These are phyloP conservation scores for Drosophila kuntzei DNA, from an alignment of 2,888 invertebrate species.

Conservation along the genomic window DNA sequence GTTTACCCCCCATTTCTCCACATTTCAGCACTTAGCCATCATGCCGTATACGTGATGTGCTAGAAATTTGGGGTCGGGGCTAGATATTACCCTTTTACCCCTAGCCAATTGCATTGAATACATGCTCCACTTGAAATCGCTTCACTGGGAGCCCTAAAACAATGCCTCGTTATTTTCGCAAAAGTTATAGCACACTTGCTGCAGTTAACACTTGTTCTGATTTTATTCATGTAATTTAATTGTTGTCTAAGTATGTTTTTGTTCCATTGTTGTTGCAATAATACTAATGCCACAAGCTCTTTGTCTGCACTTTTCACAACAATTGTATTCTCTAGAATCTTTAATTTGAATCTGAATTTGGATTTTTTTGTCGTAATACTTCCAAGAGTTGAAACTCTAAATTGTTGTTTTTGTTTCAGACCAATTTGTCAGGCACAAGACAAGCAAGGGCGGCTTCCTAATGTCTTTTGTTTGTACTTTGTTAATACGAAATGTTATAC, in stretches of 20 bases:
- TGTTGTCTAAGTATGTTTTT: constrained; percentile 50
- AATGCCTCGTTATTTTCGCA: constrained; percentile 57
- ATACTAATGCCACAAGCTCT: constrained; percentile 1
- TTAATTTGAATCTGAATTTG: too few relatives aligned
- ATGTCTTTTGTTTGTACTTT: constrained; percentile 14
- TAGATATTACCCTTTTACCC: background rate
- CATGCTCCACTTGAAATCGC: constrained; percentile 46
- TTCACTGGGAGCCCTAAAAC: constrained; percentile 52
- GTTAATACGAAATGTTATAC: constrained; percentile 8
- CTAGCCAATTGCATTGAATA: constrained; percentile 54
- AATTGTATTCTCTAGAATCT: background rate
- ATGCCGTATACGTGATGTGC: constrained; percentile 35
- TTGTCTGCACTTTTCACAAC: background rate
- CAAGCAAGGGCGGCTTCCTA: constrained; percentile 2
- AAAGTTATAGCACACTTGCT: constrained; percentile 67
- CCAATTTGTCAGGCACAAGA: background rate
- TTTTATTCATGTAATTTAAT: constrained; percentile 61
- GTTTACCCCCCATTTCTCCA: constrained; percentile 38
- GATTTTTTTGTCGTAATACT: background rate
- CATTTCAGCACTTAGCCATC: constrained; percentile 34
- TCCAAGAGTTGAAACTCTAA: constrained; percentile 24
- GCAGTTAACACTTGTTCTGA: constrained; percentile 66
- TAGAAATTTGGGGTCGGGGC: background rate
- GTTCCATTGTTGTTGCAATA: constrained; percentile 12
- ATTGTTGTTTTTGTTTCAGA: constrained; percentile 21